Evolutionary conservation across 2,797 vertebrate genomes (phyloP), one percentile per base, ranked within the genome.

Genomic region (Peromyscus attwateri): DNA sequence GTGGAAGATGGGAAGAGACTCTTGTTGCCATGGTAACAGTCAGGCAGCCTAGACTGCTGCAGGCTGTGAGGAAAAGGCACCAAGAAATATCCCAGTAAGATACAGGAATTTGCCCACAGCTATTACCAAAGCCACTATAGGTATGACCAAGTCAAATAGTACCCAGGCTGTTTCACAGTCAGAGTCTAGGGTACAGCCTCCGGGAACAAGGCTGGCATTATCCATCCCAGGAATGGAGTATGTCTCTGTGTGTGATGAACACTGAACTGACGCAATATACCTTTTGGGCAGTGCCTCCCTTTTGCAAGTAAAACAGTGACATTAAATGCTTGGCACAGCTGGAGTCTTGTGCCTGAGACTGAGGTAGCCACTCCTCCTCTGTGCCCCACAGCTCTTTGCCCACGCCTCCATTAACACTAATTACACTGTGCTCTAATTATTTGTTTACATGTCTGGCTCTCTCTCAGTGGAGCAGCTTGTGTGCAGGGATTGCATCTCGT

Each of bases 1-100:
- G 49, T 1, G 23, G 71, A 66, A 96, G 94, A 94, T 49, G 46
- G 46, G 31, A 76, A 93, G 94, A 91, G 52, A 96, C 71, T 68
- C 92, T 82, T 0, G 92, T 98, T 97, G 96, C 95, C 95, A 94
- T 98, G 92, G 97, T 85, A 92, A 98, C 85, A 14, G 34, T 57
- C 14, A 55, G 73, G 64, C 92, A 96, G 94, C 79, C 87, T 49
- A 92, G 71, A 76, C 68, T 66, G 79, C 52, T 94, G 92, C 82
- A 88, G 88, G 73, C 77, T 46, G n/a, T n/a, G 55, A 96, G 92
- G 80, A 84, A 93, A 95, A 87, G 55, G 70, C 68, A 66, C 49
- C 1, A 6, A 92, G 85, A 93, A 96, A 89, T 52, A 75, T 91
- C 8, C 0, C 6, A 12, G 70, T 37, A 92, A 94, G 92, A 87